Evolutionary conservation across 2,797 vertebrate species (phyloP).

Genomic region (Hydrolagus colliei): DNA sequence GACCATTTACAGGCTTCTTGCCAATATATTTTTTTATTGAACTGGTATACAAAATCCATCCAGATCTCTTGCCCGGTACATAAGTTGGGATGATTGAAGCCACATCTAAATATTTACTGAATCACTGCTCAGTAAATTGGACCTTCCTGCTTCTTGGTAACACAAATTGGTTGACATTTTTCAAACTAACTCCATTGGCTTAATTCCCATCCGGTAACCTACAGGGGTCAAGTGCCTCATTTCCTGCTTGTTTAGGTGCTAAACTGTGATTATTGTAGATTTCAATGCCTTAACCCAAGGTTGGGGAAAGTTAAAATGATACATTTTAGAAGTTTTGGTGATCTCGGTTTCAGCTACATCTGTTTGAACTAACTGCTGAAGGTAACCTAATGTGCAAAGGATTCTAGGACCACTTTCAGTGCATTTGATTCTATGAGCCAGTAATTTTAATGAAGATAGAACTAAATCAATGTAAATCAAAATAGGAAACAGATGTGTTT

Average conservation of each 20-base stretch:
- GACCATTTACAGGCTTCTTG: not conserved
- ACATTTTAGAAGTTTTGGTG: not conserved
- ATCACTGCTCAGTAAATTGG: not conserved
- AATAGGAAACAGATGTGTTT: conserved; percentile 32
- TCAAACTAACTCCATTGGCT: not conserved
- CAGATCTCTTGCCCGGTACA: not conserved
- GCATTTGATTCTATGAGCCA: not conserved
- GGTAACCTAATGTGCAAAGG: not conserved
- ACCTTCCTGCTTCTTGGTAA: not conserved
- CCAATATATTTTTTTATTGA: not conserved
- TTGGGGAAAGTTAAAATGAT: not conserved
- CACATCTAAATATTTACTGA: not conserved
- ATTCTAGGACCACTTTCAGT: not conserved
- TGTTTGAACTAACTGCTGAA: conserved; percentile 5
- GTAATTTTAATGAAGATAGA: conserved; percentile 17
- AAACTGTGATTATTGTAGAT: not conserved
- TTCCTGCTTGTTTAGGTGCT: conserved; percentile 24
- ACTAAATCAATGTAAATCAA: conserved; percentile 19
- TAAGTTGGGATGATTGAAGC: not conserved
- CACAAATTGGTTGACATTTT: not conserved
- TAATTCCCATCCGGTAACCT: not conserved
- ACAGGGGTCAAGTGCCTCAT: conserved; percentile 6
- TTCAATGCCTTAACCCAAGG: not conserved
- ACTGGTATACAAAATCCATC: not conserved
- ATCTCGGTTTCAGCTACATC: not conserved